Evolutionary conservation across 2,888 invertebrate genomes (phyloP).

Genomic region (Dysmachus trigonus): DNA sequence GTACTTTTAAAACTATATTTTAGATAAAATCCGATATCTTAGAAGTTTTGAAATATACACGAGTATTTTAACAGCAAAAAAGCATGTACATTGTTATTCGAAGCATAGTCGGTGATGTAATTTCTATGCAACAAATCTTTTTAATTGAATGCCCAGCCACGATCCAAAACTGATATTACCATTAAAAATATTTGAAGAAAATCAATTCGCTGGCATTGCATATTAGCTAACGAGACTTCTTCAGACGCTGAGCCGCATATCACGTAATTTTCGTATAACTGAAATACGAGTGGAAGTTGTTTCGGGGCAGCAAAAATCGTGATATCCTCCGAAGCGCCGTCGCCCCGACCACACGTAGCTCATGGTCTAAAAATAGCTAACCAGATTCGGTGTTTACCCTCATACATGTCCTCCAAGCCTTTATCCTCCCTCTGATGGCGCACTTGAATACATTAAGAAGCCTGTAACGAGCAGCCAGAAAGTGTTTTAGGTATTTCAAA

Average conservation of each 20-base stretch:
- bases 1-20: not conserved
- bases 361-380: slow-evolving; percentile 44
- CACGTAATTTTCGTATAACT: not conserved
- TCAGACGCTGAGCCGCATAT: not conserved
- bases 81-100: not conserved
- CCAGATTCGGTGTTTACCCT: slow-evolving; percentile 42
- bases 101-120: not conserved
- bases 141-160: not conserved
- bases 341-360: slow-evolving; percentile 32
- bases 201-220: not conserved
- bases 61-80: not conserved
- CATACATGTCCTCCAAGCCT: slow-evolving; percentile 27
- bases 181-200: not conserved
- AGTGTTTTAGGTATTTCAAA: slow-evolving; percentile 40
- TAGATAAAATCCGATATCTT: too few relatives aligned
- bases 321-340: not conserved
- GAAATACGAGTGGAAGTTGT: not conserved
- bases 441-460: slow-evolving; percentile 4
- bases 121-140: not conserved
- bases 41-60: too few relatives aligned
- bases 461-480: not conserved
- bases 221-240: not conserved
- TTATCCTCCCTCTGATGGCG: not conserved
- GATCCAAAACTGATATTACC: not conserved
- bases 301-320: slow-evolving; percentile 14